Evolutionary conservation across 2,797 vertebrate species (phyloP), one percentile per base, ranked within the genome.

Genomic region (Enteromius treurensis): DNA sequence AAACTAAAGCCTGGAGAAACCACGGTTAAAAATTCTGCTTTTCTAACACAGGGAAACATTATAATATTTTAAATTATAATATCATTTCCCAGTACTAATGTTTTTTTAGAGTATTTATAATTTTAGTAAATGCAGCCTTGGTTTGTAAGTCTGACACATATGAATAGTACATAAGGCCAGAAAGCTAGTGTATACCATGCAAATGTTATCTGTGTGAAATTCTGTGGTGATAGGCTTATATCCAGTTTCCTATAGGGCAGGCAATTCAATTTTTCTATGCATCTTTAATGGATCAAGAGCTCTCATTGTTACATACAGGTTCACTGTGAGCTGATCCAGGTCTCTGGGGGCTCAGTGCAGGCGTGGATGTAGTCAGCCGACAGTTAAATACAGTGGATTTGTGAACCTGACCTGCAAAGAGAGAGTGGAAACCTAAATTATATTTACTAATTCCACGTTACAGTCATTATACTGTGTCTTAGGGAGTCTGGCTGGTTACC

Each of bases 291-390:
- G 7, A 53, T 53, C 53, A 55, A n/a, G 19, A 55, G 51, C 51
- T 53, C 51, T 53, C 51, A 8, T 21, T 53, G 19, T 9, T 40
- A 83, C 81, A 5, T 84, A 90, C 89, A 80, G 29, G 40, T 84
- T 47, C 82, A 77, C 62, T 82, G 65, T 67, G 60, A 70, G 77
- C 40, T 49, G 85, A 81, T 26, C 53, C 23, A 23, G 81, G 79
- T 79, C 83, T 86, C 67, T 93, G 92, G 81, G 91, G 92, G 64
- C 94, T 92, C 69, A 89, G 60, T 53, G 84, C 67, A 45, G 94
- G 92, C 2, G 90, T 91, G 45, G 94, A 95, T 13, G 90, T 86
- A 69, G 91, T 90, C 53, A 94, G 88, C 0, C 40, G 92, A 60
- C 55, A 85, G 89, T 89, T 93, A 89, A 92, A 94, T 70, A 77